phyloP scores from a whole-genome alignment of 2,797 vertebrate species.

The Cebuella pygmaea region DNA sequence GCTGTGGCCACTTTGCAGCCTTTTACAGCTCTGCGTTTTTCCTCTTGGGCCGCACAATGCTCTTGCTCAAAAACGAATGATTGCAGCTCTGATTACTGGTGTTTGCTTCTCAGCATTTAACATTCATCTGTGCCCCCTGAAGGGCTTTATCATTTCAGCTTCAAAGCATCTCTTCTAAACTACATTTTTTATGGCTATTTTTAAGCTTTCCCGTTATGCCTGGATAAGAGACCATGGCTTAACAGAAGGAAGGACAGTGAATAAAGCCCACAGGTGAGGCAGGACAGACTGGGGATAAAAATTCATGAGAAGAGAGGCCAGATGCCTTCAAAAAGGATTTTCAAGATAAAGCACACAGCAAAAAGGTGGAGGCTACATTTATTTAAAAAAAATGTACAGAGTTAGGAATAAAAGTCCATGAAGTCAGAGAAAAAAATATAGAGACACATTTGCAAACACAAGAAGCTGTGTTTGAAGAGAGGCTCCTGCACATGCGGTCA shows the following conservation, averaged over 20 bases:
- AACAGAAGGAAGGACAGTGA: conserved; percentile 50
- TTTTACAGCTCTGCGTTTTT: not conserved
- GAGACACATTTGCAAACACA: not conserved
- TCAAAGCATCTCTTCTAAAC: not conserved
- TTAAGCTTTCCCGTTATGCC: not conserved
- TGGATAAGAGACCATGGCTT: not conserved
- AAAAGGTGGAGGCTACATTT: not conserved
- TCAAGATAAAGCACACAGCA: not conserved
- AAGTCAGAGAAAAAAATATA: not conserved
- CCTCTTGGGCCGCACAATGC: not conserved
- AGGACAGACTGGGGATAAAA: conserved; percentile 1
- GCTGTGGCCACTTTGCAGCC: not conserved
- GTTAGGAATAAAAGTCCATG: not conserved
- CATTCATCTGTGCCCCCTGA: not conserved
- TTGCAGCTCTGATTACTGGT: not conserved
- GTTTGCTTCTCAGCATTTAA: not conserved
- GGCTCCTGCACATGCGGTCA: not conserved
- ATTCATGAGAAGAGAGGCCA: not conserved
- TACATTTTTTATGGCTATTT: not conserved
- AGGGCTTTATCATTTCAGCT: conserved; percentile 7
- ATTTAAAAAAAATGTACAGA: conserved; percentile 23
- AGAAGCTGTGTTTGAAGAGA: conserved; percentile 50
- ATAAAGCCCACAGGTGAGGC: conserved; percentile 53
- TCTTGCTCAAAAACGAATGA: not conserved
- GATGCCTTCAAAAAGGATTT: conserved; percentile 14